These are phyloP conservation scores for Spheniscus humboldti DNA, from an alignment of 2,797 vertebrate genomes.

Conservation along the genomic window DNA sequence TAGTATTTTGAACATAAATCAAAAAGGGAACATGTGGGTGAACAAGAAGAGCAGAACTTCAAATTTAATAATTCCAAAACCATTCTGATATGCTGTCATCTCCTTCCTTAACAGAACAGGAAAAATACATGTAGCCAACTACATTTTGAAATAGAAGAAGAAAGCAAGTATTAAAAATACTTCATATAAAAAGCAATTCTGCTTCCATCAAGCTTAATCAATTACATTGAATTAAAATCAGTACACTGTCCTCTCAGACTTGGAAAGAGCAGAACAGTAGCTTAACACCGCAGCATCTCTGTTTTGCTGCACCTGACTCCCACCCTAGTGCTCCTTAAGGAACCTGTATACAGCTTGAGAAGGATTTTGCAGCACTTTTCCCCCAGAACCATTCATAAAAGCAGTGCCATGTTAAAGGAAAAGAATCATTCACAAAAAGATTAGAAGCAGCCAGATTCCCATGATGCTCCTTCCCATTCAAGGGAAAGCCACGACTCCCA, in stretches of 20 bases:
- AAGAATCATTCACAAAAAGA: constrained; percentile 67
- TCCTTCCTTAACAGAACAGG: not conserved
- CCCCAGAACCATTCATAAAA: constrained; percentile 59
- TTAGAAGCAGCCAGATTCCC: constrained; percentile 48
- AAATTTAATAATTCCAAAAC: not conserved
- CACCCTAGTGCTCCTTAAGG: not conserved
- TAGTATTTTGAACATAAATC: not conserved
- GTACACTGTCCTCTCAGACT: not conserved
- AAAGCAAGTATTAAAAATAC: not conserved
- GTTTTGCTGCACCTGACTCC: not conserved
- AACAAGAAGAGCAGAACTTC: not conserved
- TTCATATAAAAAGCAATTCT: not conserved
- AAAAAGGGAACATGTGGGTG: not conserved
- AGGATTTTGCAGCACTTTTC: not conserved
- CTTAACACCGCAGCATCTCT: not conserved
- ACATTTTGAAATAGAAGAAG: not conserved
- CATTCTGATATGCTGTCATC: not conserved
- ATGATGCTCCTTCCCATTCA: constrained; percentile 65
- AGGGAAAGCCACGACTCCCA: constrained; percentile 36
- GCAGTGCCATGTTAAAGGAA: constrained; percentile 39
- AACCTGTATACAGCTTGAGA: not conserved
- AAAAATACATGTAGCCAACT: not conserved
- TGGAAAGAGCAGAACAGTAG: not conserved
- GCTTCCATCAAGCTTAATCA: not conserved
- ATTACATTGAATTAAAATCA: not conserved